Evolutionary conservation across 2,888 invertebrate species (phyloP), one percentile per base, ranked within the genome.

Genomic region (Anarsia innoxiella): DNA sequence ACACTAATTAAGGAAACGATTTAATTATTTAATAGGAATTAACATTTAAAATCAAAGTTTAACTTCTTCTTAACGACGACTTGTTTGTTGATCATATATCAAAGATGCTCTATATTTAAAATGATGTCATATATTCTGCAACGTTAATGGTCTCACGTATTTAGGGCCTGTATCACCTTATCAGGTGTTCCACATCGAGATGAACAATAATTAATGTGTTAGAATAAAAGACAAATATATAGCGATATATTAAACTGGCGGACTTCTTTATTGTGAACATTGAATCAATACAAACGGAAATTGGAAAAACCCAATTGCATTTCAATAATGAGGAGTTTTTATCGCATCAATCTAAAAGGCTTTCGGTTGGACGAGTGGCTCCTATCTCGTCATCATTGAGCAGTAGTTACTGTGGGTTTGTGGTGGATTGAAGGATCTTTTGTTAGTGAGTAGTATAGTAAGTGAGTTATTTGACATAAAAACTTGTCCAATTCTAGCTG

Each of bases 311-410:
- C 12, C 25, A 35, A 23, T n/a, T n/a, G n/a, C 38, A 42, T 34
- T 31, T 19, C 25, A 37, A 35, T 40, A 42, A 40, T 42, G 36
- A 40, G 25, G 4, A 25, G 33, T 33, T 35, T 41, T 41, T 47
- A 43, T 47, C 47, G 38, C 41, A 40, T 39, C 40, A 34, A 43
- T 43, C 47, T 41, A 25, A 47, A 45, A 41, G 39, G 41, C 36
- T 36, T 42, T 16, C 26, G 12, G 4, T 9, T 26, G n/a, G 9
- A 6, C 26, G 26, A 3, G 26, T 6, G 19, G 19, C 4, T 19
- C 19, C 4, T 6, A 6, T 19, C 19, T 19, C 6, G 6, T 6
- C 19, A 19, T 19, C 19, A n/a, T n/a, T n/a, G n/a, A n/a, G n/a
- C n/a, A n/a, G n/a, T n/a, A n/a, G n/a, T n/a, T n/a, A n/a, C n/a